Percentiles rank a stretch among this genome's conserved stretches.
phyloP scores from a whole-genome alignment of 2,797 vertebrate genomes.

The Prionace glauca region DNA sequence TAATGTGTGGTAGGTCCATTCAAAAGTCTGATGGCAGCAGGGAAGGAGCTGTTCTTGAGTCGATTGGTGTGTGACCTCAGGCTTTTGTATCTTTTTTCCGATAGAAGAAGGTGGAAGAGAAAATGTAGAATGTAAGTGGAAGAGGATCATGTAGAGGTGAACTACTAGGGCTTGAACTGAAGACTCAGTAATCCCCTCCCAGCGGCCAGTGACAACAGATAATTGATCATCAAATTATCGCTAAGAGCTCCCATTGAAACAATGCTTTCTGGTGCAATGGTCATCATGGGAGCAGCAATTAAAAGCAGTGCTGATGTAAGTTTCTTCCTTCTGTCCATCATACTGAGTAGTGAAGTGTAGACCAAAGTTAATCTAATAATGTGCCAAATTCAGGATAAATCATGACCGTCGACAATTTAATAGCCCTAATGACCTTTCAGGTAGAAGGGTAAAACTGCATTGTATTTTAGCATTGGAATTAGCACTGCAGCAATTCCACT shows the following conservation, averaged over 20 bases:
- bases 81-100: too few relatives aligned
- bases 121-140: too few relatives aligned
- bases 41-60: too few relatives aligned
- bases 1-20: too few relatives aligned
- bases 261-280: background rate
- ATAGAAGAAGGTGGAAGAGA: too few relatives aligned
- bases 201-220: background rate
- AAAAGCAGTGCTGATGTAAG: background rate
- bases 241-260: background rate
- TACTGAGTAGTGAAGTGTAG: background rate
- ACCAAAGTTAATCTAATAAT: background rate
- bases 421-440: background rate
- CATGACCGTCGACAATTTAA: background rate
- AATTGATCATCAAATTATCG: background rate
- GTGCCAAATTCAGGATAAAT: background rate
- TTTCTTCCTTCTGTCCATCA: background rate
- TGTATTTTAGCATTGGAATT: background rate
- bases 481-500: background rate
- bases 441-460: background rate
- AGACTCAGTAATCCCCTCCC: background rate
- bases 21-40: too few relatives aligned
- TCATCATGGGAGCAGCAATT: background rate
- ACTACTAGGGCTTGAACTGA: background rate
- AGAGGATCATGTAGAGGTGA: background rate
- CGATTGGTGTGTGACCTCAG: too few relatives aligned